Base-by-base conservation (phyloP, 2,113 vertebrate species). In the Dicerorhinus sumatrensis region DNA sequence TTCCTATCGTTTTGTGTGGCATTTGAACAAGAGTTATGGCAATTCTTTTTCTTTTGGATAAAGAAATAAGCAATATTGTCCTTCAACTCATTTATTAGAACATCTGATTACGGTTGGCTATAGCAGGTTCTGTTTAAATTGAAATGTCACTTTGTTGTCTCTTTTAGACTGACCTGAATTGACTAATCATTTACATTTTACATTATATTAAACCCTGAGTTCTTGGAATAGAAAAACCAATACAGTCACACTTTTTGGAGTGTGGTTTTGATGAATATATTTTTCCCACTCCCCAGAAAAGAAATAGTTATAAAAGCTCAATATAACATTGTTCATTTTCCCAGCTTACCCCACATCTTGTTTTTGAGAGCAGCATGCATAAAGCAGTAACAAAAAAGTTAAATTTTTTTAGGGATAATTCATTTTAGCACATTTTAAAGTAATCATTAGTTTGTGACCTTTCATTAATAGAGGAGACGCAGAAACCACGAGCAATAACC, bases 131-230 rank as follows among this genome's bases (percentile, higher is more conserved):
- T 69, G 23, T 76, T 91, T 77, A 94, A 97, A 97, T 91, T 90
- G 85, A 96, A 97, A 94, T 95, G 90, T 91, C 83, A 95, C 63
- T 85, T 80, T 83, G 18, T 62, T 79, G 75, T 97, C 13, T 48
- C 63, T 95, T 94, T 97, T 86, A 96, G 72, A 97, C 31, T 96
- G 87, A 97, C 75, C 73, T 63, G 51, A 95, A 87, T 10, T 96
- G 73, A 86, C 63, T 79, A 63, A 94, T 97, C 62, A 92, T 96
- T 96, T 97, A 75, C 20, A 84, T 95, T 97, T 95, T 92, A 94
- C 36, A 83, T 96, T 93, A 93, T 58, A 86, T 96, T 93, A 96
- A 94, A 92, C 8, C 76, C 23, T n/a, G 9, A 87, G 48, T 93
- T 76, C 60, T 84, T 72, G 29, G 48, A 92, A 77, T 83, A 62